phyloP scores from a whole-genome alignment of 1,140 invertebrate genomes.

The Lepidurus packardi region DNA sequence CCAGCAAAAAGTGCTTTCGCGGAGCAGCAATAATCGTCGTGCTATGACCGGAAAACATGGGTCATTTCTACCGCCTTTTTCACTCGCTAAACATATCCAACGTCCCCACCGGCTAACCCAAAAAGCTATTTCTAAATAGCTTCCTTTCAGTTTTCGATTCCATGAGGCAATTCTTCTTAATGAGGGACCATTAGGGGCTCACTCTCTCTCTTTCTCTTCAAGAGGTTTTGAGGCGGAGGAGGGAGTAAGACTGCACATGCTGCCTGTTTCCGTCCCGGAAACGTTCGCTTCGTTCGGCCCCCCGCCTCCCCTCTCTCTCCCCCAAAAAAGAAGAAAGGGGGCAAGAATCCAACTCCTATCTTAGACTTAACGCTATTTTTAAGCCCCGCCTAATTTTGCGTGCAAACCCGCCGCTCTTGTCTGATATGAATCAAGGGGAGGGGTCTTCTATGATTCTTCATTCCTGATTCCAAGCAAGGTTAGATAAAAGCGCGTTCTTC shows the following conservation, averaged over 20 bases:
- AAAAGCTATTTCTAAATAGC: slow-evolving; percentile 22
- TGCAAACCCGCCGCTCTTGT: not conserved
- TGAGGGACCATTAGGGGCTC: not conserved
- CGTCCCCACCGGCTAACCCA: not conserved
- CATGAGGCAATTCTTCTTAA: slow-evolving; percentile 22
- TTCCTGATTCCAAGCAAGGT: not conserved
- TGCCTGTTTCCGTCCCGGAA: slow-evolving; percentile 7
- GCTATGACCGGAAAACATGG: slow-evolving; percentile 10
- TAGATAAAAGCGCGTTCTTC: not conserved
- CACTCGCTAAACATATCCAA: slow-evolving; percentile 22
- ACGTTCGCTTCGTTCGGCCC: not conserved
- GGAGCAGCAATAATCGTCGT: slow-evolving; percentile 24
- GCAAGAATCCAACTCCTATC: not conserved
- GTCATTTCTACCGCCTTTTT: slow-evolving; percentile 27
- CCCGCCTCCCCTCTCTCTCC: not conserved
- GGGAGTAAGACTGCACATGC: not conserved
- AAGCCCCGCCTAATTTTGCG: not conserved
- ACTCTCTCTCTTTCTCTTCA: not conserved
- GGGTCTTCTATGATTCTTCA: not conserved
- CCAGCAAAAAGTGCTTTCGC: slow-evolving; percentile 12
- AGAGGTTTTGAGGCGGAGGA: slow-evolving; percentile 1
- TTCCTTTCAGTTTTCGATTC: slow-evolving; percentile 16
- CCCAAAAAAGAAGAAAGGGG: not conserved
- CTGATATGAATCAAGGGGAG: not conserved
- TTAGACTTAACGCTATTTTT: not conserved